These are phyloP conservation scores for Cranoglanis bouderius DNA, from an alignment of 2,113 vertebrate species.

Conservation along the genomic window DNA sequence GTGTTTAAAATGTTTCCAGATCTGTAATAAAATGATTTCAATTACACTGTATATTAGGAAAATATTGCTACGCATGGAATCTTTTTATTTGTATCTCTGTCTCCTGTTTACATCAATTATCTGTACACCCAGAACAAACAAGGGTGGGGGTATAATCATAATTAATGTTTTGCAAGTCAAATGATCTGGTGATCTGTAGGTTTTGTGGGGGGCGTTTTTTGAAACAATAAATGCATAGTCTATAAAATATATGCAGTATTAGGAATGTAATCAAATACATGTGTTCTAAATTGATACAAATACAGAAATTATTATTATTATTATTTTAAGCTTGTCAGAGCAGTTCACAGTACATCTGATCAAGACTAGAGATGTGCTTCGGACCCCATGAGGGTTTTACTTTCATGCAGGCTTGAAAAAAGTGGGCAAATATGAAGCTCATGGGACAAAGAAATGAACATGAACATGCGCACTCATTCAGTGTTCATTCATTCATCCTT, in stretches of 20 bases:
- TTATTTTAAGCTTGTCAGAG: background rate
- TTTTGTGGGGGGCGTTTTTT: background rate
- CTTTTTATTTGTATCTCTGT: background rate
- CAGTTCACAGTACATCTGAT: background rate
- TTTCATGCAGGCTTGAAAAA: background rate
- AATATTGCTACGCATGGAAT: background rate
- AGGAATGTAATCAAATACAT: background rate
- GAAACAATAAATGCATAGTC: background rate
- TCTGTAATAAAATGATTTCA: background rate
- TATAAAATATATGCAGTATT: background rate
- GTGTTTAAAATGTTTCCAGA: background rate
- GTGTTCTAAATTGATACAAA: background rate
- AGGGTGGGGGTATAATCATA: no score
- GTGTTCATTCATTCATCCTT: background rate
- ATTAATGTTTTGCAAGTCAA: background rate
- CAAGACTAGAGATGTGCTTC: background rate
- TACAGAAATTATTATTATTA: background rate
- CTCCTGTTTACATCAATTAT: background rate
- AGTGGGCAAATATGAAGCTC: background rate
- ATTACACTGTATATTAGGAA: background rate
- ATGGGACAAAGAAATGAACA: background rate
- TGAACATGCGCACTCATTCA: background rate
- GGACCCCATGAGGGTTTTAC: background rate
- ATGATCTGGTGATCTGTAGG: background rate
- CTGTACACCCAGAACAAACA: background rate